Evolutionary conservation across 2,888 invertebrate species (phyloP), one percentile per base, ranked within the genome.

Genomic region (Pyrocoelia pectoralis): DNA sequence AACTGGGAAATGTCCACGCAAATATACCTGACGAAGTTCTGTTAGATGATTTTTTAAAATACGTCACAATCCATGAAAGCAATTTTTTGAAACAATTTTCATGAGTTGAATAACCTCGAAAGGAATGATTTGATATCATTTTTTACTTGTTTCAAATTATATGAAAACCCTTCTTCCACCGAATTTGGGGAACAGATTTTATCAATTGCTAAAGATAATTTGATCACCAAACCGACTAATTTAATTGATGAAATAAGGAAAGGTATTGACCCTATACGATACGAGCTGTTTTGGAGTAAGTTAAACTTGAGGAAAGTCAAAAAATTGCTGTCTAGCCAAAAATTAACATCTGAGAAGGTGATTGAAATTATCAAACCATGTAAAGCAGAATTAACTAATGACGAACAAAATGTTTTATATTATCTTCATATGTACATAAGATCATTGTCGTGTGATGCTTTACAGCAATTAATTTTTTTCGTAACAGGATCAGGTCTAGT

Each of bases 31-130:
- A n/a, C n/a, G n/a, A 40, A 6, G 40, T 40, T 6, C n/a, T 40
- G 40, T 40, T 40, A 40, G 8, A 40, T 40, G 40, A 40, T 40
- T 40, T 40, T 40, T 40, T 40, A 40, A 40, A 40, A 4, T 40
- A 40, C n/a, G n/a, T 40, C n/a, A 40, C n/a, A 6, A 2, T n/a
- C n/a, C n/a, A 40, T n/a, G 40, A 40, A 40, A 13, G 12, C 6
- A 40, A n/a, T n/a, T 40, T 40, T 4, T 40, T 40, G 13, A 40
- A 40, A 40, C 2, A 40, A 13, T 2, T 8, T 40, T 2, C n/a
- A 40, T 8, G 40, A 40, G 2, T 40, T 40, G n/a, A n/a, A n/a
- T n/a, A n/a, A n/a, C n/a, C n/a, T n/a, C n/a, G n/a, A 6, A 28
- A 28, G 5, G n/a, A n/a, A n/a, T 40, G 40, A 40, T 40, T 4